A percentile compares a stretch with the other conserved stretches of the same genome.
Evolutionary conservation across 1,140 invertebrate species (phyloP).

Genomic region (Drosophila willistoni): DNA sequence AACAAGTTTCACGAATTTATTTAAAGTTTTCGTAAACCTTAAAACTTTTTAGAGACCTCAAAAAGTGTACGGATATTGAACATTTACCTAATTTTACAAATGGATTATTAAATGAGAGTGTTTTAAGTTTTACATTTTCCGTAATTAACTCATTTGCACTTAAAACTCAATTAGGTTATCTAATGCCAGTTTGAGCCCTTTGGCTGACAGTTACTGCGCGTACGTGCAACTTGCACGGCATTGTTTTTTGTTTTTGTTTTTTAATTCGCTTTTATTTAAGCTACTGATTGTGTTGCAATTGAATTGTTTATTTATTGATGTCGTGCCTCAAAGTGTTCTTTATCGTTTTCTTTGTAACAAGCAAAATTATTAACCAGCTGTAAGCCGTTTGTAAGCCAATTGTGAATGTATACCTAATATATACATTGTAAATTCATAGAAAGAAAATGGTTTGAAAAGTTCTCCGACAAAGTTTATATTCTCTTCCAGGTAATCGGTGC

Average conservation of each 20-base stretch:
- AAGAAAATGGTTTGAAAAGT: too few relatives aligned
- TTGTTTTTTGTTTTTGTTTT: neutral
- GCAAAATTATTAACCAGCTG: conserved; percentile 1
- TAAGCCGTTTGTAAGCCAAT: conserved; percentile 38
- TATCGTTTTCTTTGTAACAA: conserved; percentile 30
- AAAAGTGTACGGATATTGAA: too few relatives aligned
- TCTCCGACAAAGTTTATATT: too few relatives aligned
- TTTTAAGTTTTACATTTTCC: neutral
- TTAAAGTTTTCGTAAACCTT: too few relatives aligned
- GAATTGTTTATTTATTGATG: conserved; percentile 8
- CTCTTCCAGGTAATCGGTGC: too few relatives aligned
- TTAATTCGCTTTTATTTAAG: conserved; percentile 1
- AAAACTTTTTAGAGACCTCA: too few relatives aligned
- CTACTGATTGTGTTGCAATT: neutral
- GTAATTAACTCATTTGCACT: conserved; percentile 1
- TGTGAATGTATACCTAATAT: neutral
- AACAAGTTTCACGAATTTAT: too few relatives aligned
- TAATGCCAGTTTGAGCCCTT: neutral
- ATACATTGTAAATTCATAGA: conserved; percentile 39
- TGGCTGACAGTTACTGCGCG: neutral
- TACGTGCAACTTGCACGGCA: neutral
- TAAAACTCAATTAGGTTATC: conserved; percentile 6
- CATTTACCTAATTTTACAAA: too few relatives aligned
- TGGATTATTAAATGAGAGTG: too few relatives aligned
- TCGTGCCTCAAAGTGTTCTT: conserved; percentile 39